Conservation (phyloP, 1,140 invertebrate genomes). For the Diplogasteroides magnus region DNA sequence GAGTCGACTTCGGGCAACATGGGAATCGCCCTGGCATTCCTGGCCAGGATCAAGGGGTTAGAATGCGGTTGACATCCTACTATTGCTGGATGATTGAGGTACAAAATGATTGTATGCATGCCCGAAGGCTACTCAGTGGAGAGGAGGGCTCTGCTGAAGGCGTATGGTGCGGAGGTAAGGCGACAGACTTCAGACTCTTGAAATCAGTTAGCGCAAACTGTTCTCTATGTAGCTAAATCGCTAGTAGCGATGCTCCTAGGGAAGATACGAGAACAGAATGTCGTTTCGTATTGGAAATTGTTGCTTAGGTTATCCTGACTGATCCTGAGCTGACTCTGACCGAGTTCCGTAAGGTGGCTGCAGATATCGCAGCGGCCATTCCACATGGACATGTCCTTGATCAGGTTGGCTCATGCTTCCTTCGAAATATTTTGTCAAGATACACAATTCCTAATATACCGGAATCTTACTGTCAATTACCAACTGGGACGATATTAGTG, state of each 20-base stretch:
- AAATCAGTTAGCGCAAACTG: no score
- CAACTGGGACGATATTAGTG: no score
- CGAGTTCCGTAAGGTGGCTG: slow-evolving; percentile 36
- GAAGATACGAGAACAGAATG: no score
- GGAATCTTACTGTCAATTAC: no score
- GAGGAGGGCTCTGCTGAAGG: slow-evolving; percentile 39
- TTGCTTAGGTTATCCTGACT: slow-evolving; percentile 31
- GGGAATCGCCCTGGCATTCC: slow-evolving; percentile 55
- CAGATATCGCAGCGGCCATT: slow-evolving; percentile 30
- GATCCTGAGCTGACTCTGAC: slow-evolving; percentile 33
- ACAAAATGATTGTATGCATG: slow-evolving; percentile 56
- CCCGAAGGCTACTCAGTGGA: slow-evolving; percentile 56
- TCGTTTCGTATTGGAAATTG: no score
- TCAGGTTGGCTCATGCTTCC: slow-evolving; percentile 4
- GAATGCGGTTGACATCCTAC: no score
- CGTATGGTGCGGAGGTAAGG: slow-evolving; percentile 40
- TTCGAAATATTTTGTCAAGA: slow-evolving; percentile 10
- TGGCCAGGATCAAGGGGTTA: slow-evolving; percentile 53
- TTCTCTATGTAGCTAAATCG: no score
- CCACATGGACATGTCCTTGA: slow-evolving; percentile 32
- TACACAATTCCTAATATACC: no score
- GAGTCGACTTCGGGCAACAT: slow-evolving; percentile 58
- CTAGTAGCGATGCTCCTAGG: no score
- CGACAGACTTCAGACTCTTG: no score
- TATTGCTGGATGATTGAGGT: no score